Evolutionary conservation across 1,140 invertebrate genomes (phyloP), one percentile per base, ranked within the genome.

Genomic region (Zaprionus vittiger): DNA sequence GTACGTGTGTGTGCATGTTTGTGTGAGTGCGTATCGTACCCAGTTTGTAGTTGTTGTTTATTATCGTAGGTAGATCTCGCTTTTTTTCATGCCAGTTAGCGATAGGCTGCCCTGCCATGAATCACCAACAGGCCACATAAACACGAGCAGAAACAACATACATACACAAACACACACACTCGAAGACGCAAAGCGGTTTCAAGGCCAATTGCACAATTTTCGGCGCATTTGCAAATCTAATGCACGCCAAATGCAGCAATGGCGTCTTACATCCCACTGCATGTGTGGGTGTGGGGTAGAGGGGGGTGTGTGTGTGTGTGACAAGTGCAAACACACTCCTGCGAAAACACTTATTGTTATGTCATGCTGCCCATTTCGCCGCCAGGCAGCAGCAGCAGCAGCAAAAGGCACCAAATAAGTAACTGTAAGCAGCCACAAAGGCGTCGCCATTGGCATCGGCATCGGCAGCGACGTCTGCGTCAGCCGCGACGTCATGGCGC

Each of bases 401-500:
- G n/a, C 2, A 63, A 65, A 49, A 63, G 67, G 34, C 55, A 44
- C 20, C 60, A 41, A 68, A 22, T 70, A 67, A 57, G 56, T 31
- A 56, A 68, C 38, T 44, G 55, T 17, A 41, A 37, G 37, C 65
- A 74, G 72, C 59, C 66, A 38, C 0, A 49, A 44, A 31, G 72
- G 66, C 66, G 66, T 14, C 72, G 24, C 3, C 38, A 41, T 26
- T 22, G 72, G 49, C 66, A 59, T n/a, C 72, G 72, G 49, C 66
- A 59, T n/a, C 72, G 24, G 2, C 49, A 41, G 20, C 72, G 24
- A 2, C 49, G 38, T 26, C 22, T 5, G 28, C 55, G 38, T 59
- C 28, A 54, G 49, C 41, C 41, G 38, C 84, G 75, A 87, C 84
- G 85, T 89, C 84, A 90, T 71, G 84, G 63, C 85, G 85, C 84